phyloP scores from a whole-genome alignment of 2,797 vertebrate species.

The Aplochiton taeniatus region DNA sequence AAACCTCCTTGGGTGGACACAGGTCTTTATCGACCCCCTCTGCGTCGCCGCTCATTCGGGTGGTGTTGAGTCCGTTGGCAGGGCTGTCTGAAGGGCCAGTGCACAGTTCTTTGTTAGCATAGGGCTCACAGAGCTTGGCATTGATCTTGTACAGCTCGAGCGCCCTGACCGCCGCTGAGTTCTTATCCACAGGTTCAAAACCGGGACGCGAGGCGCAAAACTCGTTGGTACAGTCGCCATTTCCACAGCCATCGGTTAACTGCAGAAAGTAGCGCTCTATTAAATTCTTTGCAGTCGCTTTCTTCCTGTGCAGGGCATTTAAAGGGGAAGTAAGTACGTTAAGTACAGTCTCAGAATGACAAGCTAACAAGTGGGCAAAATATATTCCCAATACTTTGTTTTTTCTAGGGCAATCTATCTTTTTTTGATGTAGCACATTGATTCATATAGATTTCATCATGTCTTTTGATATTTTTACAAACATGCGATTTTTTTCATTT shows the following conservation, averaged over 20 bases:
- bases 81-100: conserved; percentile 83
- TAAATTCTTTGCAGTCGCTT: conserved; percentile 98
- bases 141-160: conserved; percentile 98
- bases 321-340: conserved; percentile 79
- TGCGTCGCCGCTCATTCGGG: conserved; percentile 76
- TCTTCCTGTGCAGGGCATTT: conserved; percentile 93
- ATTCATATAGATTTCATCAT: too few relatives aligned
- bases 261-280: conserved; percentile 99
- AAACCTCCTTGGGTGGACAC: conserved; percentile 80
- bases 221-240: conserved; percentile 98
- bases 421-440: too few relatives aligned
- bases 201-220: conserved; percentile 93
- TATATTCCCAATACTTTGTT: not conserved
- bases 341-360: conserved; percentile 67
- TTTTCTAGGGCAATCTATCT: not conserved
- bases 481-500: too few relatives aligned
- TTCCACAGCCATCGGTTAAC: conserved; percentile 99
- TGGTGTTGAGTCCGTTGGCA: conserved; percentile 80
- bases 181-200: conserved; percentile 96
- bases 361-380: not conserved
- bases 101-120: conserved; percentile 90
- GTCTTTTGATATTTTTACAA: too few relatives aligned
- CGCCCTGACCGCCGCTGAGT: conserved; percentile 95
- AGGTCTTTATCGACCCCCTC: conserved; percentile 84
- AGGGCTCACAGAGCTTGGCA: conserved; percentile 96